These are phyloP conservation scores for Drosophila neutralis DNA, from an alignment of 2,888 invertebrate genomes.

Conservation along the genomic window DNA sequence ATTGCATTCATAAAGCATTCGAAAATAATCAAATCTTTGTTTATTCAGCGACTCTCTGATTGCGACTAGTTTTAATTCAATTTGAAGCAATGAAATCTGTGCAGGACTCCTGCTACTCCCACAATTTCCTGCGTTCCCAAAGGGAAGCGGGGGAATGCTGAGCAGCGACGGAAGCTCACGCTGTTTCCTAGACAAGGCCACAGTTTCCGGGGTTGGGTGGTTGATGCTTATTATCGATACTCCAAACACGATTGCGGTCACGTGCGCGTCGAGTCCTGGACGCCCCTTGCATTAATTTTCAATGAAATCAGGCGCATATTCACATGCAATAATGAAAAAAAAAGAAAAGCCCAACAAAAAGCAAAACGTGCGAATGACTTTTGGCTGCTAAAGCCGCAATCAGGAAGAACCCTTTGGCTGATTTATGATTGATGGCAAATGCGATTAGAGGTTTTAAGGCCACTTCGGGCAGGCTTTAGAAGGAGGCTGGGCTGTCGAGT, in stretches of 20 bases:
- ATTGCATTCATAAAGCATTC: constrained; percentile 34
- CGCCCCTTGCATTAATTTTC: constrained; percentile 78
- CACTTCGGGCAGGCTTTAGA: background rate
- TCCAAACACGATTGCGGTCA: constrained; percentile 84
- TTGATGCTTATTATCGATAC: constrained; percentile 83
- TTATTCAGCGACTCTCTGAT: constrained; percentile 49
- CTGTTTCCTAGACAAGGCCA: constrained; percentile 73
- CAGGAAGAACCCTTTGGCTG: constrained; percentile 61
- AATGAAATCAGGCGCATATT: constrained; percentile 75
- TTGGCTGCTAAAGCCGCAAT: constrained; percentile 64
- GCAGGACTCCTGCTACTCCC: constrained; percentile 19
- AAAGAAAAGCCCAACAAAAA: constrained; percentile 27
- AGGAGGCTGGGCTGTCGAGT: constrained; percentile 35
- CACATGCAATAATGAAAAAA: constrained; percentile 48
- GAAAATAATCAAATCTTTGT: constrained; percentile 52
- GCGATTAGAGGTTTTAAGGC: constrained; percentile 37
- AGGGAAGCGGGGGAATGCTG: background rate
- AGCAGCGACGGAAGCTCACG: constrained; percentile 53
- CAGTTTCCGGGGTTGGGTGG: constrained; percentile 55
- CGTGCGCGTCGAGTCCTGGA: constrained; percentile 69
- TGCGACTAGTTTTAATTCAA: constrained; percentile 64
- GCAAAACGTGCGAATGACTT: constrained; percentile 79
- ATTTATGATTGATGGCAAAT: constrained; percentile 82
- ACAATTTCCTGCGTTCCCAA: constrained; percentile 57
- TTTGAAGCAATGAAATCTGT: constrained; percentile 39